Conservation (phyloP, 2,888 invertebrate genomes). For the Drosophila picticornis region DNA sequence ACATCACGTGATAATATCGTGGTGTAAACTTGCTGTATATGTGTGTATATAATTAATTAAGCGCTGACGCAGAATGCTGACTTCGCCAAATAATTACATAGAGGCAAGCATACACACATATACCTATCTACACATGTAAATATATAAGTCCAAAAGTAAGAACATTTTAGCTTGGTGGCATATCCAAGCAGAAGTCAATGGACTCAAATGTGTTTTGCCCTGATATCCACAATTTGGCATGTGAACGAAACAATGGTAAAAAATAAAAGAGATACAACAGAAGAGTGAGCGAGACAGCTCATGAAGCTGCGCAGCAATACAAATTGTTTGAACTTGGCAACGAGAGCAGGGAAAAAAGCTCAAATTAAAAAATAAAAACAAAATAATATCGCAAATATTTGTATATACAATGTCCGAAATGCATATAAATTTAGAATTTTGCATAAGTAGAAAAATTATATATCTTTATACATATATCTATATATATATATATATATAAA, state of each 20-base stretch:
- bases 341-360: conserved; percentile 37
- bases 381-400: conserved; percentile 20
- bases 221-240: conserved; percentile 34
- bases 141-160: conserved; percentile 4
- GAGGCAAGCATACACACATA: neutral
- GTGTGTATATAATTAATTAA: conserved; percentile 18
- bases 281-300: conserved; percentile 7
- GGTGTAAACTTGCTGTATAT: conserved; percentile 13
- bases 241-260: conserved; percentile 14
- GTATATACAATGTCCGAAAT: conserved; percentile 29
- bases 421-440: conserved; percentile 57
- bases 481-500: neutral
- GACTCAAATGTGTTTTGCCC: conserved; percentile 37
- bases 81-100: neutral
- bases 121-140: neutral
- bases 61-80: conserved; percentile 6
- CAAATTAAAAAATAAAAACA: conserved; percentile 29
- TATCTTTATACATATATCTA: neutral
- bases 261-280: neutral
- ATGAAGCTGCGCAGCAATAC: conserved; percentile 30
- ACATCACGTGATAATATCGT: conserved; percentile 16
- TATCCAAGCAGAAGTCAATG: conserved; percentile 49
- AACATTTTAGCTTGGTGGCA: conserved; percentile 21
- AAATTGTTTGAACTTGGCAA: conserved; percentile 72
- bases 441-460: conserved; percentile 31